Conservation (phyloP, 2,888 invertebrate genomes). For the Mamestra brassicae region DNA sequence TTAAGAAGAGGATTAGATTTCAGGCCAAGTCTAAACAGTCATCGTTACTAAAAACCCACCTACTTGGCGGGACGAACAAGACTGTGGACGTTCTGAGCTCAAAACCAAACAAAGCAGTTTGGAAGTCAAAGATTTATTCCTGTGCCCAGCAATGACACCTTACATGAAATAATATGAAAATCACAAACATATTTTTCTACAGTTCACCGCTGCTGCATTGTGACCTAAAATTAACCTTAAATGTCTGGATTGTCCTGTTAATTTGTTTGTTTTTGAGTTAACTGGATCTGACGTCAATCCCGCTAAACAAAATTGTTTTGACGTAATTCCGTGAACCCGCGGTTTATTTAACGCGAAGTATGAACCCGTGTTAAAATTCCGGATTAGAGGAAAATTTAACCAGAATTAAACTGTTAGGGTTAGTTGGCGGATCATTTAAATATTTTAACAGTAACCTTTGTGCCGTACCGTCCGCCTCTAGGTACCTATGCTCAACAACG, state of each 20-base stretch:
- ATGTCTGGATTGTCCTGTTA: slow-evolving; percentile 18
- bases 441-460: not conserved
- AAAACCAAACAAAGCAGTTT: not conserved
- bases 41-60: too few relatives aligned
- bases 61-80: not conserved
- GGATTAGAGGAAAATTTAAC: not conserved
- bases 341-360: slow-evolving; percentile 19
- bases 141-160: not conserved
- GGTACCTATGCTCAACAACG: too few relatives aligned
- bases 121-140: not conserved
- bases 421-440: not conserved
- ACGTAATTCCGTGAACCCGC: slow-evolving; percentile 18
- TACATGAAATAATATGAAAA: not conserved
- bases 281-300: slow-evolving; percentile 33
- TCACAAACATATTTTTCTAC: not conserved
- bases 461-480: not conserved
- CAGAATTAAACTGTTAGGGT: not conserved
- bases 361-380: slow-evolving; percentile 13
- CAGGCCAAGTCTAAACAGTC: too few relatives aligned
- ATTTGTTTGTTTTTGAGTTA: slow-evolving; percentile 32
- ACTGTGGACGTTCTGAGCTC: not conserved
- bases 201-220: not conserved
- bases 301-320: slow-evolving; percentile 49
- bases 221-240: slow-evolving; percentile 12
- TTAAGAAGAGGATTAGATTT: too few relatives aligned